Percentiles rank a stretch among this genome's conserved stretches.
Conservation (phyloP, 2,113 vertebrate genomes). For the Elgaria multicarinata region DNA sequence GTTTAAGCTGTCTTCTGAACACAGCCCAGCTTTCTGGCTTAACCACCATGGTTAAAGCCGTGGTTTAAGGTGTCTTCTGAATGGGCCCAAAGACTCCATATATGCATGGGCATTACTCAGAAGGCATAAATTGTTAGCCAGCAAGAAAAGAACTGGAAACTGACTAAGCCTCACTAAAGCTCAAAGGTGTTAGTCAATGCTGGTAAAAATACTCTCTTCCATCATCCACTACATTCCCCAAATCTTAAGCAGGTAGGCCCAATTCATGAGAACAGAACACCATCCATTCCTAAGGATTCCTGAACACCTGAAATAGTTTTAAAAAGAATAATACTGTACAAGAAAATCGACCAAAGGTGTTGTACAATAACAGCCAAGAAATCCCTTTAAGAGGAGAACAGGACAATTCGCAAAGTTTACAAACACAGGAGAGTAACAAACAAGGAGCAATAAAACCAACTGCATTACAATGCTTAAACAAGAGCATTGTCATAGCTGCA, state of each 20-base stretch:
- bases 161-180: too few species aligned
- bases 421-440: background rate
- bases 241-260: background rate
- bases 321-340: background rate
- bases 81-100: too few species aligned
- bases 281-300: background rate
- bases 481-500: background rate
- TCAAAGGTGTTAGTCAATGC: background rate
- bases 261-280: background rate
- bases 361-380: background rate
- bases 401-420: background rate
- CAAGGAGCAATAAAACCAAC: background rate
- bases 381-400: background rate
- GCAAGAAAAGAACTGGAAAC: background rate
- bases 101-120: background rate
- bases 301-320: background rate
- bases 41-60: too few species aligned
- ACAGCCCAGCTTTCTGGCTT: too few species aligned
- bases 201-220: too few species aligned
- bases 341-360: background rate
- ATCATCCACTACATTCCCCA: background rate
- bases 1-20: too few species aligned
- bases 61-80: too few species aligned
- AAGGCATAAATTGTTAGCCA: background rate
- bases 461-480: background rate